A percentile compares a stretch with the other conserved stretches of the same genome.
These are phyloP conservation scores for Chondrilla cf. caribensis DNA, from an alignment of 37 sponge, comb jelly and placozoan species.

Conservation along the genomic window DNA sequence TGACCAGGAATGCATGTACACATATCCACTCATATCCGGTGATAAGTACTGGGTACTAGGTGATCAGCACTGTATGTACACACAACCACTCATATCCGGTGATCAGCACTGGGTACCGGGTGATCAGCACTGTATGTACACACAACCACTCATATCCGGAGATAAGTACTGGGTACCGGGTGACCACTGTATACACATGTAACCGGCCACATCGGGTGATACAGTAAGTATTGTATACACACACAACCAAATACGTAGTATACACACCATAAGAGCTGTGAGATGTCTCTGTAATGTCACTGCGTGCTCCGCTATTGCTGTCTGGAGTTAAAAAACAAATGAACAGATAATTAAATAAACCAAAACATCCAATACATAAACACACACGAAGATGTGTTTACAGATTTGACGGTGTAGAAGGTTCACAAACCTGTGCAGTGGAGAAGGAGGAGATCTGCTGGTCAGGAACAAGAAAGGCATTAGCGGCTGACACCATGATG, in stretches of 20 bases:
- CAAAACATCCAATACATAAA: neutral
- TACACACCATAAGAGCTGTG: neutral
- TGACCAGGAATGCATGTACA: too few species aligned
- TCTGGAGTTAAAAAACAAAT: neutral
- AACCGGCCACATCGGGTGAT: too few species aligned
- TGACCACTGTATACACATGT: too few species aligned
- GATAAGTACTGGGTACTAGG: neutral
- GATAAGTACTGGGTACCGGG: too few species aligned
- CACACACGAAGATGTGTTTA: neutral
- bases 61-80: neutral
- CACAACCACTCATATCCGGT: constrained; percentile 1
- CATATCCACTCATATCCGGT: neutral
- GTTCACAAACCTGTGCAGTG: neutral
- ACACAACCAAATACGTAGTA: too few species aligned
- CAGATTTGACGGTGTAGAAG: constrained; percentile 48
- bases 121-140: neutral
- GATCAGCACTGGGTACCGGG: neutral
- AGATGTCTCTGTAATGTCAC: neutral
- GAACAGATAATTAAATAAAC: neutral
- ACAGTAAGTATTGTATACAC: too few species aligned
- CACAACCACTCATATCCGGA: neutral
- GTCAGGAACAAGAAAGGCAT: constrained; percentile 14
- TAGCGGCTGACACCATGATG: constrained; percentile 15
- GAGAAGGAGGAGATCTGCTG: neutral
- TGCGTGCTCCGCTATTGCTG: constrained; percentile 7